Conservation (phyloP, 2,113 vertebrate species). For the Hucho hucho region DNA sequence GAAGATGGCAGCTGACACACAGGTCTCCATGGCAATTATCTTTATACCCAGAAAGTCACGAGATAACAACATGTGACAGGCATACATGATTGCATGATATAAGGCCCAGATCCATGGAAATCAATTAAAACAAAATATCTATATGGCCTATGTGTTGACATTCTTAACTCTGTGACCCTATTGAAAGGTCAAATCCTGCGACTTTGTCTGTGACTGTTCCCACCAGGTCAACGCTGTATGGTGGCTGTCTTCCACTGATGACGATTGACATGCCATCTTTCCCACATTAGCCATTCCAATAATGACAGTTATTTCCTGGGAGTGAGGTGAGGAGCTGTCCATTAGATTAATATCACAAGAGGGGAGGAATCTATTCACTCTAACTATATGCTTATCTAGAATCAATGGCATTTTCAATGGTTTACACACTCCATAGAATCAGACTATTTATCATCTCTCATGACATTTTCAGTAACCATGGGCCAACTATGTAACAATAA, state of each 20-base stretch:
- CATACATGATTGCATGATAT: conserved; percentile 31
- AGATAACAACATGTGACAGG: conserved; percentile 45
- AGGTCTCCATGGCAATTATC: conserved; percentile 33
- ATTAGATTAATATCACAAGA: conserved; percentile 30
- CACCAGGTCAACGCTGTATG: background rate
- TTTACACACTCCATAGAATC: background rate
- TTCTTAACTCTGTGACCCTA: background rate
- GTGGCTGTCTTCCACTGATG: background rate
- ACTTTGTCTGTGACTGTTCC: background rate
- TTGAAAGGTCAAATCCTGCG: background rate
- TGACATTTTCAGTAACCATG: background rate
- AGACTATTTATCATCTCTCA: conserved; percentile 1
- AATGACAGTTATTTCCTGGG: background rate
- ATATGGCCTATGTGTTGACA: background rate
- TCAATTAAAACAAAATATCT: conserved; percentile 27
- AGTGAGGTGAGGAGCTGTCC: background rate
- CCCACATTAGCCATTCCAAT: background rate
- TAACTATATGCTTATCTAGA: background rate
- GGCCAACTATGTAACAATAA: background rate
- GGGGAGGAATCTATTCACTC: background rate
- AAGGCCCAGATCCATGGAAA: conserved; percentile 32
- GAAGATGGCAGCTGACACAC: conserved; percentile 16
- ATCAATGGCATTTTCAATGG: background rate
- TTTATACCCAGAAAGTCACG: conserved; percentile 46
- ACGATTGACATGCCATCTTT: too few species aligned